These are phyloP conservation scores for Phaonia tiefii DNA, from an alignment of 2,888 invertebrate species.

Conservation along the genomic window DNA sequence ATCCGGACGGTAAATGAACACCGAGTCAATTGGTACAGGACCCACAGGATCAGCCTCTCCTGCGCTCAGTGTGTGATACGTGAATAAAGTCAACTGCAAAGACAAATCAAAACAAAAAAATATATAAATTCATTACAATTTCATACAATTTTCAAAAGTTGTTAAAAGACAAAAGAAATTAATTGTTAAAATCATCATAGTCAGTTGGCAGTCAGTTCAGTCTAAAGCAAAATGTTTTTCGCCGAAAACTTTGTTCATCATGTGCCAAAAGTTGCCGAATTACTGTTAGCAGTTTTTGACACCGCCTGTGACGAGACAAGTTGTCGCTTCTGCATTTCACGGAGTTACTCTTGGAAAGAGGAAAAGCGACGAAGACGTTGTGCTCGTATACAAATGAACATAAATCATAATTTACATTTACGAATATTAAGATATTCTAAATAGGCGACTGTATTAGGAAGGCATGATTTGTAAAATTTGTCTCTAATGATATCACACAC, in stretches of 20 bases:
- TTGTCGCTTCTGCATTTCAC: constrained; percentile 54
- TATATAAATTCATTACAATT: no score
- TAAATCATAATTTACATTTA: constrained; percentile 54
- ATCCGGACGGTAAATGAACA: constrained; percentile 96
- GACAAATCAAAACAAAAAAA: constrained; percentile 60
- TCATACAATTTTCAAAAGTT: no score
- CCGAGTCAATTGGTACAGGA: constrained; percentile 95
- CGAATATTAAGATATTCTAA: constrained; percentile 40
- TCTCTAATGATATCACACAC: no score
- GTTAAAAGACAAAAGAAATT: constrained; percentile 14
- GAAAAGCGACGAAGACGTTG: not conserved
- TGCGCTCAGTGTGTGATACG: constrained; percentile 91
- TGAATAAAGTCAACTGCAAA: constrained; percentile 93
- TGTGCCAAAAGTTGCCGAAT: constrained; percentile 7
- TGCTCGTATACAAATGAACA: constrained; percentile 3
- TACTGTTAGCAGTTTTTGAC: constrained; percentile 9
- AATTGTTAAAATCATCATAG: not conserved
- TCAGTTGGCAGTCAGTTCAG: not conserved
- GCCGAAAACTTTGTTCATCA: constrained; percentile 17
- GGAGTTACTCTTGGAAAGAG: constrained; percentile 7
- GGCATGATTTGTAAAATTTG: no score
- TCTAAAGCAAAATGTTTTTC: not conserved
- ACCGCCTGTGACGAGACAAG: constrained; percentile 56
- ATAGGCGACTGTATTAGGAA: no score
- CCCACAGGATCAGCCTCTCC: constrained; percentile 91